Percentiles rank a stretch among this genome's conserved stretches.
Evolutionary conservation across 2,888 invertebrate species (phyloP).

Genomic region (Zygogramma bicolorata): DNA sequence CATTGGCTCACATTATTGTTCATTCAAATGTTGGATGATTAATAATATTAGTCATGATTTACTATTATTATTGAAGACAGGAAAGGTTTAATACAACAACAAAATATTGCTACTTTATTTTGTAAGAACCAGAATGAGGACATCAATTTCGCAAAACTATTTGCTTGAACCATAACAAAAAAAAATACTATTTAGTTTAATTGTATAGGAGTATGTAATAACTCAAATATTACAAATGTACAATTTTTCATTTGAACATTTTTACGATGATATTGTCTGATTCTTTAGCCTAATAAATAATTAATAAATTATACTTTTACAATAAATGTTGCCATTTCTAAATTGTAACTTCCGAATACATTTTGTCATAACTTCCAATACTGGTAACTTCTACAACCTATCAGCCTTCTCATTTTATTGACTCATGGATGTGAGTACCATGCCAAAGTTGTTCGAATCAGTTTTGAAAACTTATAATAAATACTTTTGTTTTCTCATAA

Average conservation of each 20-base stretch:
- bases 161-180: background rate
- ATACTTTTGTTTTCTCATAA: constrained; percentile 2
- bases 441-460: background rate
- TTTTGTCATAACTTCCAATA: background rate
- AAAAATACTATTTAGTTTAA: background rate
- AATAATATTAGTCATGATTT: too few relatives aligned
- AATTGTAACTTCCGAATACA: constrained; percentile 5
- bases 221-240: constrained; percentile 23
- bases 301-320: background rate
- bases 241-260: constrained; percentile 25
- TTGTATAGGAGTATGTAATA: constrained; percentile 31
- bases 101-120: constrained; percentile 14
- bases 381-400: background rate
- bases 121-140: background rate
- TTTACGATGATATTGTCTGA: constrained; percentile 40
- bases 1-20: too few relatives aligned
- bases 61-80: too few relatives aligned
- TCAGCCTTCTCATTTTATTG: background rate
- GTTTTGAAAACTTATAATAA: background rate
- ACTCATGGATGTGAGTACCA: background rate
- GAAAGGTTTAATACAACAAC: background rate
- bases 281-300: constrained; percentile 30
- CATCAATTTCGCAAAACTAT: background rate
- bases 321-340: background rate
- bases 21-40: too few relatives aligned